These are phyloP conservation scores for Thymelicus lineola DNA, from an alignment of 2,888 invertebrate genomes.

Conservation along the genomic window DNA sequence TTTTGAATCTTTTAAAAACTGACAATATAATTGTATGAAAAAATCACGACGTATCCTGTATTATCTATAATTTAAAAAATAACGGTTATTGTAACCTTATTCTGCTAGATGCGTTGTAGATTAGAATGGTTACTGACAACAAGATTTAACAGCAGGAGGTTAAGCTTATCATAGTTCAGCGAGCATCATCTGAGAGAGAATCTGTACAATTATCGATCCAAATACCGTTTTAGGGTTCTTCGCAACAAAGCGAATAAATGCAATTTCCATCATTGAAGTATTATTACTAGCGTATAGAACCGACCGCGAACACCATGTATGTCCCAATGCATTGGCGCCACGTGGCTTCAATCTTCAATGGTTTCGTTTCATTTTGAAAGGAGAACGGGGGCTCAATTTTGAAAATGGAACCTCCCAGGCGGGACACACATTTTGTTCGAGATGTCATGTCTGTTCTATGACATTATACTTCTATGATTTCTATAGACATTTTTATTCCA, in stretches of 20 bases:
- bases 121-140: conserved; percentile 5
- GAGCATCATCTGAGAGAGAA: not conserved
- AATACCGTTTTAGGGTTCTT: conserved; percentile 48
- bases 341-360: too few relatives aligned
- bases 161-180: conserved; percentile 11
- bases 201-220: conserved; percentile 51
- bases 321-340: too few relatives aligned
- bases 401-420: too few relatives aligned
- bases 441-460: too few relatives aligned
- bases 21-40: not conserved
- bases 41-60: not conserved
- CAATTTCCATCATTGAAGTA: too few relatives aligned
- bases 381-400: too few relatives aligned
- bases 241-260: not conserved
- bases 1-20: not conserved
- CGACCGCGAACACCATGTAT: too few relatives aligned
- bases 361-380: too few relatives aligned
- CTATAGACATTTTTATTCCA: too few relatives aligned
- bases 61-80: not conserved
- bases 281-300: too few relatives aligned
- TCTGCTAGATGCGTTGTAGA: not conserved
- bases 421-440: too few relatives aligned
- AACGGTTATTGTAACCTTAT: conserved; percentile 1
- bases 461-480: too few relatives aligned
- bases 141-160: not conserved